Percentiles rank a stretch among this genome's conserved stretches.
phyloP scores from a whole-genome alignment of 2,888 invertebrate genomes.

The Chalcis sispes region DNA sequence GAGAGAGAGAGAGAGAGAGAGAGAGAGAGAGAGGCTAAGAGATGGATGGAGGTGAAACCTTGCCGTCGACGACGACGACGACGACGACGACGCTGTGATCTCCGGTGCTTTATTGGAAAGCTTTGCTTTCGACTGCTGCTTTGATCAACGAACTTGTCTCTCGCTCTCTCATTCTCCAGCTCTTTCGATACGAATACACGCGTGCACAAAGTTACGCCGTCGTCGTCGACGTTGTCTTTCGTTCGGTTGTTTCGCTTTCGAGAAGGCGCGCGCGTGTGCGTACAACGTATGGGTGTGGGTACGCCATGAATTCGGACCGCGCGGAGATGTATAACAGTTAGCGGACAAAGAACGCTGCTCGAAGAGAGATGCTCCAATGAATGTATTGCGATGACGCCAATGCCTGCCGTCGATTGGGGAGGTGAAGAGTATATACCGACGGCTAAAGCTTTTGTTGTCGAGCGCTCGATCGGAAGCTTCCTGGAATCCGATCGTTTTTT shows the following conservation, averaged over 20 bases:
- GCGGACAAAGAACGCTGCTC: background rate
- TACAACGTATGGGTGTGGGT: too few relatives aligned
- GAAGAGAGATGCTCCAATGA: background rate
- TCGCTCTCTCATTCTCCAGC: too few relatives aligned
- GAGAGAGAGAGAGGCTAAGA: background rate
- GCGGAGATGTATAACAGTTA: too few relatives aligned
- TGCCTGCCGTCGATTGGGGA: background rate
- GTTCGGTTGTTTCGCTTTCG: background rate
- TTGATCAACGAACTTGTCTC: constrained; percentile 29
- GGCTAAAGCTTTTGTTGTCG: constrained; percentile 1
- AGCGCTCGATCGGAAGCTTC: constrained; percentile 16
- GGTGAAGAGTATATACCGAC: too few relatives aligned
- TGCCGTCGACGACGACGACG: background rate
- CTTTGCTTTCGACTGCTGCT: background rate
- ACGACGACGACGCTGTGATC: constrained; percentile 11
- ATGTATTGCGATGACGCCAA: background rate
- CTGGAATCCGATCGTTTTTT: constrained; percentile 11
- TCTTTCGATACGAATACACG: background rate
- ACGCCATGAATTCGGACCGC: too few relatives aligned
- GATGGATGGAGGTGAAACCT: too few relatives aligned
- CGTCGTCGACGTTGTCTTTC: background rate
- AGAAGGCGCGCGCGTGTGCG: too few relatives aligned
- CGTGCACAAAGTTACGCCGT: too few relatives aligned
- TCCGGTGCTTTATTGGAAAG: constrained; percentile 26
- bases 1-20: background rate